Evolutionary conservation across 2,113 vertebrate species (phyloP).

Genomic region (Tringa solitaria): DNA sequence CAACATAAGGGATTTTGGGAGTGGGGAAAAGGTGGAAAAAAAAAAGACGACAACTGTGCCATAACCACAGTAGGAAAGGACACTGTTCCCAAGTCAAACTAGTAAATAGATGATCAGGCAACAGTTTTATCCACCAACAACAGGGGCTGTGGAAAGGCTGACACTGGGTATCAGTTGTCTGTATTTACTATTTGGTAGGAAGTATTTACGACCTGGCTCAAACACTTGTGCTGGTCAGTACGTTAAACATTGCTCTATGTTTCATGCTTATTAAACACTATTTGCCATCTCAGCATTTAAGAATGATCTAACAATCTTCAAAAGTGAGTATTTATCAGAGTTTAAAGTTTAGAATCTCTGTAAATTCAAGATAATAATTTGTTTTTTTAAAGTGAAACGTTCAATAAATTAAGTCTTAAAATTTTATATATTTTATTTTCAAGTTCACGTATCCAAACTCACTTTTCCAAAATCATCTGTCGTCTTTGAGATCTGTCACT

Average conservation of each 20-base stretch:
- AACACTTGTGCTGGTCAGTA: background rate
- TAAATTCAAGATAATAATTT: background rate
- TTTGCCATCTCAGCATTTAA: background rate
- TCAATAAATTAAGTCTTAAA: background rate
- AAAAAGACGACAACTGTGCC: background rate
- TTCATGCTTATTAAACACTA: background rate
- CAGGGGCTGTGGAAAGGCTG: background rate
- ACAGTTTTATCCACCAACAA: background rate
- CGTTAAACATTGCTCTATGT: background rate
- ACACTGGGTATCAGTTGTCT: background rate
- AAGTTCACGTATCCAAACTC: constrained; percentile 48
- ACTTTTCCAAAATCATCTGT: constrained; percentile 86
- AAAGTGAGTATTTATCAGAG: background rate
- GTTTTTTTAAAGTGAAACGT: background rate
- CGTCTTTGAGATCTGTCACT: constrained; percentile 75
- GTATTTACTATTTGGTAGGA: background rate
- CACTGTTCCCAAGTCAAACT: background rate
- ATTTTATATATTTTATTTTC: background rate
- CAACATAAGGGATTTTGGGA: background rate
- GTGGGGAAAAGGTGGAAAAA: background rate
- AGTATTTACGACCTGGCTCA: background rate
- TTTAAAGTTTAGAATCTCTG: background rate
- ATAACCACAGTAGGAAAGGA: background rate
- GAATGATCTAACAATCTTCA: background rate
- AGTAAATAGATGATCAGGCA: background rate